Base-by-base conservation (phyloP, 2,888 invertebrate species). In the Gasteruption jaculator region DNA sequence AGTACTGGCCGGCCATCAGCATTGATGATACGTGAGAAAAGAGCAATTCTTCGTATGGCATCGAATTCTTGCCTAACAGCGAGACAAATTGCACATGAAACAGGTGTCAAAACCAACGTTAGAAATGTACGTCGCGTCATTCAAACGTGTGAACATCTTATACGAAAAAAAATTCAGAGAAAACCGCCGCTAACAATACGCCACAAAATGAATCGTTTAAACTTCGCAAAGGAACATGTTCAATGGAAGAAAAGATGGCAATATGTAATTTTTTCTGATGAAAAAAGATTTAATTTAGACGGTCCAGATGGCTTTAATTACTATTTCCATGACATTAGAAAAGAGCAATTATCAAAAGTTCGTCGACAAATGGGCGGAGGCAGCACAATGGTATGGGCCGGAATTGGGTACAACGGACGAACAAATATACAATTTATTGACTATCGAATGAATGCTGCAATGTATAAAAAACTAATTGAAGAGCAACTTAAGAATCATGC, bases 401-500 rank as follows among this genome's bases (percentile, higher is more conserved):
- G 22, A 3, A 38, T 35, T 21, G 35, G 41, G 7, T 35, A 35
- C 18, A 14, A 35, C 10, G 35, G 29, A 15, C 20, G 14, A 12
- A 41, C 21, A 5, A 20, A 41, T 8, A 18, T 43, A 18, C 20
- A 38, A 14, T 43, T 38, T 14, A 43, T 43, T 20, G 20, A 11
- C 14, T 26, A 34, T n/a, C 32, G 14, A 38, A 32, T 43, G 22
- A 38, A 43, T 27, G 34, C 27, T 24, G 12, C 4, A 11, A 43
- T 10, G n/a, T 43, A 43, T 21, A 16, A 27, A 10, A 19, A 43
- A 21, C 20, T 43, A 16, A 43, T 43, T 16, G 11, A 32, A 7
- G 15, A 37, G 14, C 38, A 38, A 33, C 21, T 43, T n/a, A 32
- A 37, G 11, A 26, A 12, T 22, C 20, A 38, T 12, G 42, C 38